Evolutionary conservation across 2,888 invertebrate species (phyloP).

Genomic region (Andrena praecox): DNA sequence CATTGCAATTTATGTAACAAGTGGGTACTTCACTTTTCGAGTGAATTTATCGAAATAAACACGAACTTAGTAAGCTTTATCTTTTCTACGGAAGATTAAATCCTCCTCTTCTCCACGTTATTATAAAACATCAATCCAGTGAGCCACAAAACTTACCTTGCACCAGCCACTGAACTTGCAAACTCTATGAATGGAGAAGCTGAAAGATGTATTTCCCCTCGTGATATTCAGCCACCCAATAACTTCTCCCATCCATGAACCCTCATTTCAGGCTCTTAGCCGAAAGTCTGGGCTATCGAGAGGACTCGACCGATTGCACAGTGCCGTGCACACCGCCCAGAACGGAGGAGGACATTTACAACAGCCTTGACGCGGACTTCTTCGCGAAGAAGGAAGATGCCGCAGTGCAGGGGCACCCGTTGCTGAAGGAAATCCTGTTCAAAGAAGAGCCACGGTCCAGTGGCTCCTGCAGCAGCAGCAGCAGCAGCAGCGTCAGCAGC

Average conservation of each 20-base stretch:
- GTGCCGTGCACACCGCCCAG: slow-evolving; percentile 83
- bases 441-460: slow-evolving; percentile 79
- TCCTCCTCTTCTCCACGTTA: no score
- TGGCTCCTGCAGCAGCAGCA: slow-evolving; percentile 65
- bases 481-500: slow-evolving; percentile 35
- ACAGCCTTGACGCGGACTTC: slow-evolving; percentile 82
- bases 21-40: no score
- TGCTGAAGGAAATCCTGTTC: slow-evolving; percentile 83
- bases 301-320: slow-evolving; percentile 83
- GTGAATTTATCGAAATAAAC: no score
- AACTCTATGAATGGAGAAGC: no score
- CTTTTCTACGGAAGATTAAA: no score
- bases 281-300: slow-evolving; percentile 83
- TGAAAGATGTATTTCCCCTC: background rate
- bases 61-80: no score
- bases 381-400: slow-evolving; percentile 79
- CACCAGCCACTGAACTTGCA: no score
- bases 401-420: slow-evolving; percentile 71
- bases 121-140: no score
- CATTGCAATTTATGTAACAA: no score
- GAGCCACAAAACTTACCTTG: no score
- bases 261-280: slow-evolving; percentile 79
- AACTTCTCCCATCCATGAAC: background rate
- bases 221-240: background rate
- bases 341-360: slow-evolving; percentile 83